A percentile compares a stretch with the other conserved stretches of the same genome.
Conservation (phyloP, 1,140 invertebrate species). For the Euura lappo region DNA sequence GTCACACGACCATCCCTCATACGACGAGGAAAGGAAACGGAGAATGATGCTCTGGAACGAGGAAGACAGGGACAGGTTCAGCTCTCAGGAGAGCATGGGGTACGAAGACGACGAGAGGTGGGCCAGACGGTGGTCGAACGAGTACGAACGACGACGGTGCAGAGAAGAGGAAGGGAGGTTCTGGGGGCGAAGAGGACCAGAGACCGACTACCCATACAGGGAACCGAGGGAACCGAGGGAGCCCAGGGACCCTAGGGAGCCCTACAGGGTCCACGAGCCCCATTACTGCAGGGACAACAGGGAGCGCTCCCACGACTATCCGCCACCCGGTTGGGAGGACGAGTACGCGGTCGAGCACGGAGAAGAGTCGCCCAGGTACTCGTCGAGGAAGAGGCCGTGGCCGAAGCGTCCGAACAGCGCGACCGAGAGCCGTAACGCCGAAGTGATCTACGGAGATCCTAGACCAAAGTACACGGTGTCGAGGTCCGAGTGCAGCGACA, state of each 20-base stretch:
- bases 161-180: slow-evolving; percentile 50
- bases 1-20: slow-evolving; percentile 46
- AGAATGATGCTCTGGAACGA: slow-evolving; percentile 52
- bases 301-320: slow-evolving; percentile 45
- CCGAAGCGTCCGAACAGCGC: slow-evolving; percentile 71
- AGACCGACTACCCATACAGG: slow-evolving; percentile 25
- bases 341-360: slow-evolving; percentile 44
- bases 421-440: slow-evolving; percentile 51
- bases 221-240: slow-evolving; percentile 37
- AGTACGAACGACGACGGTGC: slow-evolving; percentile 51
- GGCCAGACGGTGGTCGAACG: slow-evolving; percentile 39
- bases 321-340: slow-evolving; percentile 45
- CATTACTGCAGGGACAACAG: slow-evolving; percentile 45
- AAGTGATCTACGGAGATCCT: slow-evolving; percentile 47
- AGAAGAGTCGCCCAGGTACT: slow-evolving; percentile 53
- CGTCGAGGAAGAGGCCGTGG: slow-evolving; percentile 62
- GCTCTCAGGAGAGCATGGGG: slow-evolving; percentile 63
- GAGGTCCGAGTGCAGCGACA: slow-evolving; percentile 58
- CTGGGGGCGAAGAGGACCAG: slow-evolving; percentile 40
- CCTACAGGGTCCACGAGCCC: slow-evolving; percentile 45
- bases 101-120: slow-evolving; percentile 57
- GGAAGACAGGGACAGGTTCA: slow-evolving; percentile 61
- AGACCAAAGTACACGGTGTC: slow-evolving; percentile 51
- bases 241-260: slow-evolving; percentile 43
- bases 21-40: slow-evolving; percentile 52